Percentiles rank a stretch among this genome's conserved stretches.
These are phyloP conservation scores for Geotrupes spiniger DNA, from an alignment of 2,888 invertebrate genomes.

Conservation along the genomic window DNA sequence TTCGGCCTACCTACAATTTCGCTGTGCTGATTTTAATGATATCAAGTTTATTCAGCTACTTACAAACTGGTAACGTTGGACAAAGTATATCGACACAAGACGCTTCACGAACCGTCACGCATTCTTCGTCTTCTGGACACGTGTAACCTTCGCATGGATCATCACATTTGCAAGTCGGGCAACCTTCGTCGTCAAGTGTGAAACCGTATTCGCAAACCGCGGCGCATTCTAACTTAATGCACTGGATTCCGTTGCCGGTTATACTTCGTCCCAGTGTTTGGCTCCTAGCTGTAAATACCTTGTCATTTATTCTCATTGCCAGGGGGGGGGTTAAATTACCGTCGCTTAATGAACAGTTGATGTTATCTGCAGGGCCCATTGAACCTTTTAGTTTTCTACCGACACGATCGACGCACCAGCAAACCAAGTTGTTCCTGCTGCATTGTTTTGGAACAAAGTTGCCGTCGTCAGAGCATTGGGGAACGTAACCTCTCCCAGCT, in stretches of 20 bases:
- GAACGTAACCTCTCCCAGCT: constrained; percentile 79
- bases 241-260: constrained; percentile 49
- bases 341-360: constrained; percentile 59
- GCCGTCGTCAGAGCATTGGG: constrained; percentile 73
- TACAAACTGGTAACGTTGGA: constrained; percentile 74
- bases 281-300: constrained; percentile 34
- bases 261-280: constrained; percentile 42
- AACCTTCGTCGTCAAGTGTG: constrained; percentile 66
- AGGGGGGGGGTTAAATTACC: constrained; percentile 37
- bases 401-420: constrained; percentile 81
- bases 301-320: background rate
- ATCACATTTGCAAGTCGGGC: constrained; percentile 82
- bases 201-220: constrained; percentile 85
- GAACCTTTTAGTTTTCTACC: constrained; percentile 76
- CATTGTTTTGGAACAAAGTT: constrained; percentile 74
- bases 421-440: constrained; percentile 79
- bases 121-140: constrained; percentile 70
- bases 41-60: constrained; percentile 43
- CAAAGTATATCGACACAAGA: constrained; percentile 63
- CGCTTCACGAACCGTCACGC: constrained; percentile 69
- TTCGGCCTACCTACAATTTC: constrained; percentile 59
- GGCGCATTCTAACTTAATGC: constrained; percentile 73
- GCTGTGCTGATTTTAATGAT: background rate
- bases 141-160: constrained; percentile 79
- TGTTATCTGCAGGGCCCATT: constrained; percentile 72